Evolutionary conservation across 2,113 vertebrate genomes (phyloP), one percentile per base, ranked within the genome.

Genomic region (Centropus unirufus): DNA sequence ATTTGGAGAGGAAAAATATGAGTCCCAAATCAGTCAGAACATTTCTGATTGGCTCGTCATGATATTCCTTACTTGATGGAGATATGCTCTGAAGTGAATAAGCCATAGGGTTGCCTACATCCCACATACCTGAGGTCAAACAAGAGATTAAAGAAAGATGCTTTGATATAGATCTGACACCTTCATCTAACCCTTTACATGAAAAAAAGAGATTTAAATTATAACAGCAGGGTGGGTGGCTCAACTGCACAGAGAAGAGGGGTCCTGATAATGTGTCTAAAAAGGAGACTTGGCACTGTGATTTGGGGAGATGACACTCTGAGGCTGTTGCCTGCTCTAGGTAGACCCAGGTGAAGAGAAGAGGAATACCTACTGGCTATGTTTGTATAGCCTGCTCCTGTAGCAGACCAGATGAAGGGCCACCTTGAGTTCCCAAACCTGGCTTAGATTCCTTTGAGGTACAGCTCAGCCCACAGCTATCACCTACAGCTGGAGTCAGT

Each of bases 401-500:
- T 4, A 54, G 55, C 42, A 87, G 64, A 32, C 2, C 16, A 75
- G n/a, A 58, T 36, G 32, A 77, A 59, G 9, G 24, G 19, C 20
- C 20, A 49, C 36, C 19, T 42, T 0, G 0, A 49, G 44, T 18
- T 68, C n/a, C 62, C 44, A 58, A 5, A 44, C 14, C 3, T 91
- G 66, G 13, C 14, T 22, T 1, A 18, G 20, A 17, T 15, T 44
- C 8, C 54, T 46, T n/a, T 8, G 11, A 64, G 46, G 51, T 0
- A 18, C 40, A 6, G 52, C 30, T 47, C 17, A 84, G 7, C 12
- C 58, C 69, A 63, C 17, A 39, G 75, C 47, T 39, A 24, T 57
- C 40, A 17, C 11, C 69, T 39, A n/a, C 18, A 64, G 23, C 63
- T 40, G 36, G 27, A 66, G 10, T 22, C 42, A 23, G 6, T 8